Evolutionary conservation across 2,888 invertebrate species (phyloP), one percentile per base, ranked within the genome.

Genomic region (Tipula unca): DNA sequence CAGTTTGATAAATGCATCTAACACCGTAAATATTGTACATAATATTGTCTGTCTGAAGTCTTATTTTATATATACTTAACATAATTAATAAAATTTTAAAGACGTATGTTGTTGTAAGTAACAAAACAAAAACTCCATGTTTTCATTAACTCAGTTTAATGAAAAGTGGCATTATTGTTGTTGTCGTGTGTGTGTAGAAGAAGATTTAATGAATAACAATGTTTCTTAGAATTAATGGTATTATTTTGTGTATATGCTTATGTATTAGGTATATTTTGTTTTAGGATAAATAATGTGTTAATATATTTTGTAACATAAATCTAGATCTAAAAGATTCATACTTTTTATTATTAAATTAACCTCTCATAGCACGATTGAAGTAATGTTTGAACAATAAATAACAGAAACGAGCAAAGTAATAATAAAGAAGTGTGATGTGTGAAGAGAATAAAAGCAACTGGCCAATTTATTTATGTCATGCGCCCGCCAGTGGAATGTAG

Each of bases 1-100:
- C 25, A 69, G 69, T 69, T 69, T 69, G 69, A 69, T 69, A 69
- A 69, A 69, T 69, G 69, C 69, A 69, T 69, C 69, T 69, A n/a
- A n/a, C 14, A 42, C 13, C 10, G n/a, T 42, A n/a, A 35, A 14
- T 42, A 14, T 14, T 48, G 10, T 69, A 25, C 25, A 25, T 8
- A 25, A 25, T 69, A 69, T 25, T 25, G 69, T 69, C 25, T 69
- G 25, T 20, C 20, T 69, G 69, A 25, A 48, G 25, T 69, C 48
- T 48, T 69, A 13, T 69, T 69, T 25, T 69, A 69, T 25, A 8
- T 69, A 69, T 25, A 8, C 69, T 69, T 25, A 69, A 69, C 25
- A 69, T 69, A 69, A 69, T 69, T 69, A 69, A 69, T 3, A 25
- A 69, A 69, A 69, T 69, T n/a, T 69, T 69, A 69, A 69, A 69